Evolutionary conservation across 1,140 invertebrate genomes (phyloP).

Genomic region (Tetranychus urticae): DNA sequence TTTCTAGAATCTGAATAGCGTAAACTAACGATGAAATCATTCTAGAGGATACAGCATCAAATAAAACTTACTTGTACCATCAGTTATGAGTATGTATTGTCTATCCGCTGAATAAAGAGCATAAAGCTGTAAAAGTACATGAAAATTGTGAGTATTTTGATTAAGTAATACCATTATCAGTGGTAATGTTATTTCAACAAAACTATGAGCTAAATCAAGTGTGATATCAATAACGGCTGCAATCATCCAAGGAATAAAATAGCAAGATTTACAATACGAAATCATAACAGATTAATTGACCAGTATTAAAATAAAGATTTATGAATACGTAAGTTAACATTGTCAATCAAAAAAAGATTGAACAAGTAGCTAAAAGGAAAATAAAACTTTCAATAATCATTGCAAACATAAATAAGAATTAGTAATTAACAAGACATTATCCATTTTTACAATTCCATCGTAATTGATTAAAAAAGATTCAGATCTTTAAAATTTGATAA

Average conservation of each 20-base stretch:
- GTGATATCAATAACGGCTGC: slow-evolving; percentile 1
- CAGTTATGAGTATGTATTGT: too few relatives aligned
- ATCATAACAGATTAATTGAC: not conserved
- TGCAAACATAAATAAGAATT: not conserved
- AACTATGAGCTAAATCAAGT: not conserved
- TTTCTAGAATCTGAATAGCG: too few relatives aligned
- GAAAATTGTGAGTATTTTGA: too few relatives aligned
- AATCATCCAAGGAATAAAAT: slow-evolving; percentile 3
- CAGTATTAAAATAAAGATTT: too few relatives aligned
- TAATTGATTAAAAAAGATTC: not conserved
- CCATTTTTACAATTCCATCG: not conserved
- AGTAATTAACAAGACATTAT: too few relatives aligned
- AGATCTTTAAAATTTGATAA: too few relatives aligned
- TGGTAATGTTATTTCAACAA: slow-evolving; percentile 3
- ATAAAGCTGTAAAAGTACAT: too few relatives aligned
- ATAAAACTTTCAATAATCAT: slow-evolving; percentile 6
- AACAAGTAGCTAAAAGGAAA: not conserved
- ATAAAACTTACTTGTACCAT: too few relatives aligned
- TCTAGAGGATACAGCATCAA: too few relatives aligned
- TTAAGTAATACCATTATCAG: too few relatives aligned
- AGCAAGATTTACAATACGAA: slow-evolving; percentile 1
- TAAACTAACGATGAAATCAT: too few relatives aligned
- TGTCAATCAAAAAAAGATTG: slow-evolving; percentile 1
- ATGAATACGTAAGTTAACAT: not conserved
- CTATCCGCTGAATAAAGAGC: too few relatives aligned